Evolutionary conservation across 1,140 invertebrate species (phyloP).

Genomic region (Oscheius sp.): DNA sequence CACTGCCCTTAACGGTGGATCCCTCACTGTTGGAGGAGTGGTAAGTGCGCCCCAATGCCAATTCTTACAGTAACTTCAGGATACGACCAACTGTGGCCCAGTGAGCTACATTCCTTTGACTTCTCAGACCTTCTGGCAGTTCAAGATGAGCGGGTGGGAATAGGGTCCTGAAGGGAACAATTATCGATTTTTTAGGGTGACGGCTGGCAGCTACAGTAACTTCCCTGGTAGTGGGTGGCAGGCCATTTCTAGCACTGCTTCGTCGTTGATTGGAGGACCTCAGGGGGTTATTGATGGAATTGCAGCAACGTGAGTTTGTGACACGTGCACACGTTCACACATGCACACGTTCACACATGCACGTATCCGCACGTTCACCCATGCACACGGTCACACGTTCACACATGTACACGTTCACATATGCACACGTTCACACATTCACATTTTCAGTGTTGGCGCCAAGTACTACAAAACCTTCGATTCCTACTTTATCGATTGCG

Average conservation of each 20-base stretch:
- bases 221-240: constrained; percentile 17
- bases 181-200: neutral
- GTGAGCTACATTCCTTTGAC: constrained; percentile 37
- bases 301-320: constrained; percentile 17
- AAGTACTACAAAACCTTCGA: constrained; percentile 32
- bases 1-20: constrained; percentile 33
- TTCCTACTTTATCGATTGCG: constrained; percentile 45
- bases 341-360: neutral
- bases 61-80: too few species aligned
- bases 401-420: neutral
- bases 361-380: neutral
- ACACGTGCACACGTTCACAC: neutral
- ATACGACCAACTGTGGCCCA: constrained; percentile 38
- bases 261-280: constrained; percentile 37
- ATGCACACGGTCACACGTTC: neutral
- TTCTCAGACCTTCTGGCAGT: constrained; percentile 47
- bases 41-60: neutral
- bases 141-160: constrained; percentile 32
- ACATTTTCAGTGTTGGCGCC: constrained; percentile 36
- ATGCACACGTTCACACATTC: neutral
- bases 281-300: constrained; percentile 31
- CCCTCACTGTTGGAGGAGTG: constrained; percentile 43
- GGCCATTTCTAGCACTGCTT: constrained; percentile 19
- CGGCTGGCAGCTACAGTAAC: neutral
- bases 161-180: neutral